Conservation (phyloP, 2,888 invertebrate species). For the Hetaerina titia region DNA sequence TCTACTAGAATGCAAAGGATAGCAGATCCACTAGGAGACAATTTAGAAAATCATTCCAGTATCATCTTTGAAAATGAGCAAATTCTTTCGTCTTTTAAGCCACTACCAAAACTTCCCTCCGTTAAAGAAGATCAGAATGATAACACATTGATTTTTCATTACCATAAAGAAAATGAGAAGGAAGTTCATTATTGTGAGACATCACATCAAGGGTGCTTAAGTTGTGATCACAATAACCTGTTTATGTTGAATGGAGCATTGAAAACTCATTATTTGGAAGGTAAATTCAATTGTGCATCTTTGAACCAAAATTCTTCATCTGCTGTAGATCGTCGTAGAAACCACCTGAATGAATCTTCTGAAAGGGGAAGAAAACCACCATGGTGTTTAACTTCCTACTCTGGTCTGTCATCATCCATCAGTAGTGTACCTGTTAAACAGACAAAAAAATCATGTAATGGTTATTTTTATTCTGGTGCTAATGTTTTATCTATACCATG, state of each 20-base stretch:
- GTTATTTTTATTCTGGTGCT: constrained; percentile 4
- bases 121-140: constrained; percentile 21
- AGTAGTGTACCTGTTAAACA: neutral
- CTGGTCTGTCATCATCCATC: neutral
- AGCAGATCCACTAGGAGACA: neutral
- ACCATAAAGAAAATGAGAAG: neutral
- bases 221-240: neutral
- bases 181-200: neutral
- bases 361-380: neutral
- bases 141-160: neutral
- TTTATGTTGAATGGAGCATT: neutral
- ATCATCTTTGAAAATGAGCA: neutral
- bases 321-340: neutral
- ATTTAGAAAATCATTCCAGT: neutral
- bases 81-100: neutral
- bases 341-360: constrained; percentile 16
- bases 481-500: constrained; percentile 4
- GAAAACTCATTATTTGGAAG: neutral
- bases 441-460: neutral
- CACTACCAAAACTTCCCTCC: neutral
- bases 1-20: neutral
- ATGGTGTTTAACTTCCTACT: neutral
- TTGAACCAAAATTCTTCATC: neutral
- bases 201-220: neutral
- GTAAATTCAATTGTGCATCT: neutral